Evolutionary conservation across 2,797 vertebrate genomes (phyloP), one percentile per base, ranked within the genome.

Genomic region (Neoniphon sammara): DNA sequence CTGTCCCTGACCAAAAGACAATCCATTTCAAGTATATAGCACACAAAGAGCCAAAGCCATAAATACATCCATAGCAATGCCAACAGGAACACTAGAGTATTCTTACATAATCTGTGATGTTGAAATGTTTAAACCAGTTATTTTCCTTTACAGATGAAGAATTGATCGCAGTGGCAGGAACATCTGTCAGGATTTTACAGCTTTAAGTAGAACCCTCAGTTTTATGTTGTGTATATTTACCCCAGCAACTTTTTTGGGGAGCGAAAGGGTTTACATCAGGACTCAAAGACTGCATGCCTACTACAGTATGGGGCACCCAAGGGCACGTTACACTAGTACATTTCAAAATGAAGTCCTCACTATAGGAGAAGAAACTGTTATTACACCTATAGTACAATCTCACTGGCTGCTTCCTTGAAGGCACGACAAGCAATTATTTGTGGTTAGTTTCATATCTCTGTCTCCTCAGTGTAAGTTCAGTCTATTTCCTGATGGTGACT

Each of bases 1-100:
- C 88, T 87, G 88, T 88, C 87, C 80, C 83, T 82, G 85, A 87
- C 86, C 85, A 81, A 87, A 86, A 82, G 84, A 89, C 84, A 86
- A 87, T 84, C 74, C 70, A 74, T 76, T 82, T 73, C 73, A 72
- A 80, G 27, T 39, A 2, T 11, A 30, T 47, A 59, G 21, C 21
- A 34, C 50, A 58, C 47, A 31, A 63, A 30, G 64, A 82, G 83
- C 78, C 85, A 81, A 70, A 80, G 71, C 72, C 71, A 69, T 63
- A 76, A 73, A 78, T 63, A 47, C 62, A 53, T 60, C 63, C 72
- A 83, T 4, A 66, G 53, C 54, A 61, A 52, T 46, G 69, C 73
- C 65, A 70, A 62, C 36, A 23, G 27, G 46, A 73, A 74, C 65
- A 59, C 58, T 23, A 60, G 69, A 14, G 63, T 58, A 70, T 63